Evolutionary conservation across 2,113 vertebrate species (phyloP).

Genomic region (Aleadryas rufinucha): DNA sequence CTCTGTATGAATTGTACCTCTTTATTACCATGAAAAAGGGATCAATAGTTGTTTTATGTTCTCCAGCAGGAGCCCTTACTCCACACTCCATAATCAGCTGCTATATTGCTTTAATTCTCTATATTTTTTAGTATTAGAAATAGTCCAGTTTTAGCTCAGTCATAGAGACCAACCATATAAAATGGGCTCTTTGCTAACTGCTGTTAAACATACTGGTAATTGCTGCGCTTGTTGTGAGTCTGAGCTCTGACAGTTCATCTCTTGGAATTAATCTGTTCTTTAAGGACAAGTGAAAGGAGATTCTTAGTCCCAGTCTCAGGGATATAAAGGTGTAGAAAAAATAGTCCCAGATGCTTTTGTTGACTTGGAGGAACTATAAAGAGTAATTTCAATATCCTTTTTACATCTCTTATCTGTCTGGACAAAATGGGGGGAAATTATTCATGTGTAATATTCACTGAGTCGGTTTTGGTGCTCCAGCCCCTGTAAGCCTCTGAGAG

Average conservation of each 20-base stretch:
- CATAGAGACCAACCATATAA: not conserved
- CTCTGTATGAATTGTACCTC: not conserved
- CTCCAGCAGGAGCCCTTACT: not conserved
- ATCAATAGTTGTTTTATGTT: not conserved
- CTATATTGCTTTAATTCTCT: not conserved
- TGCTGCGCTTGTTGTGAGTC: not conserved
- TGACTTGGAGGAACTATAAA: not conserved
- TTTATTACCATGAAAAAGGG: not conserved
- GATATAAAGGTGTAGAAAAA: not conserved
- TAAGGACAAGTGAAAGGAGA: not conserved
- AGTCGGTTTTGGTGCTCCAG: not conserved
- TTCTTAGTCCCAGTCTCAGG: not conserved
- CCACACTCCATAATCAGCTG: not conserved
- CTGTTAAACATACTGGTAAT: not conserved
- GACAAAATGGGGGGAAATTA: not conserved
- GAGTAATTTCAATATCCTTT: not conserved
- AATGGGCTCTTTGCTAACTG: not conserved
- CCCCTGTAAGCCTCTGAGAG: not conserved
- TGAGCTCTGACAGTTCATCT: not conserved
- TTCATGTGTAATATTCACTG: not conserved
- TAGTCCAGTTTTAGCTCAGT: not conserved
- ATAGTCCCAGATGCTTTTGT: not conserved
- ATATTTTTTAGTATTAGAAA: not conserved
- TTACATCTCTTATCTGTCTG: not conserved
- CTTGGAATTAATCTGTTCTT: not conserved